These are phyloP conservation scores for Forbesichthys papilliferus DNA, from an alignment of 2,113 vertebrate species.

Conservation along the genomic window DNA sequence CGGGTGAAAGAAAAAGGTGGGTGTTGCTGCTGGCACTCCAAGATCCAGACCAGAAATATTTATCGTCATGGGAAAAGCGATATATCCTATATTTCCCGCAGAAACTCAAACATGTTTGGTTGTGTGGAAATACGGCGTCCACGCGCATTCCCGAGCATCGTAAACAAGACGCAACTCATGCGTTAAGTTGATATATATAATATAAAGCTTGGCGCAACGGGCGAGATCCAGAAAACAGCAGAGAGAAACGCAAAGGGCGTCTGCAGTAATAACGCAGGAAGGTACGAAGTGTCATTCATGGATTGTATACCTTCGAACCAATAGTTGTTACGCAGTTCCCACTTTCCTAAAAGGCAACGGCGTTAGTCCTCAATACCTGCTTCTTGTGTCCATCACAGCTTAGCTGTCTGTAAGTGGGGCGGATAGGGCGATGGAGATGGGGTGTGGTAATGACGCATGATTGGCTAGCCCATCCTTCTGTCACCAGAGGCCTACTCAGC, in stretches of 20 bases:
- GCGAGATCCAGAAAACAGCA: conserved; percentile 7
- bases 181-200: conserved; percentile 22
- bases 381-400: conserved; percentile 4
- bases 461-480: conserved; percentile 39
- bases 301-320: not conserved
- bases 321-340: not conserved
- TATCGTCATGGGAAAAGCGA: too few relatives aligned
- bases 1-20: not conserved
- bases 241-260: not conserved
- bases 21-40: not conserved
- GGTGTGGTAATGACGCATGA: conserved; percentile 56
- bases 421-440: conserved; percentile 25
- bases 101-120: too few relatives aligned
- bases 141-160: too few relatives aligned
- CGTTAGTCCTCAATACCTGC: not conserved
- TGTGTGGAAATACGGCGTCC: too few relatives aligned
- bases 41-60: not conserved
- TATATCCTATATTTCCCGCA: too few relatives aligned
- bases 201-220: conserved; percentile 32
- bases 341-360: not conserved
- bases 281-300: not conserved
- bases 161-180: not conserved
- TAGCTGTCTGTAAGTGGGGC: conserved; percentile 24
- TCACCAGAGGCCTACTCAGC: conserved; percentile 27
- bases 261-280: conserved; percentile 7